phyloP scores from a whole-genome alignment of 2,113 vertebrate genomes.

The Loxodonta africana region DNA sequence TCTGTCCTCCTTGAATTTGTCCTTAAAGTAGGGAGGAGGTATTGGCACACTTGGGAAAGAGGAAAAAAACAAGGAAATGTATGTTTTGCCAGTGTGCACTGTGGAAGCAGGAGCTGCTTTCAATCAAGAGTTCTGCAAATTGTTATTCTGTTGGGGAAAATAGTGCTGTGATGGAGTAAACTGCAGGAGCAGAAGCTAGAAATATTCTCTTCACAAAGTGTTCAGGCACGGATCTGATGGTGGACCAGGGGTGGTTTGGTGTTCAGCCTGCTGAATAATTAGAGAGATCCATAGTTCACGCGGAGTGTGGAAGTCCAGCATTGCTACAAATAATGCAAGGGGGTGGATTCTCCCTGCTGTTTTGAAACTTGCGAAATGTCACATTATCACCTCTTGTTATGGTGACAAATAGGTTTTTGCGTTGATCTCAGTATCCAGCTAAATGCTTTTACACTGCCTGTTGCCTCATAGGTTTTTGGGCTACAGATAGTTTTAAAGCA shows the following conservation, averaged over 20 bases:
- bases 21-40: background rate
- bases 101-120: background rate
- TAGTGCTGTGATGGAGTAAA: background rate
- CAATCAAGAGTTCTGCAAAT: background rate
- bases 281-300: slow-evolving; percentile 57
- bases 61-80: background rate
- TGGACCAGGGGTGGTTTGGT: background rate
- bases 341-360: slow-evolving; percentile 64
- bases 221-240: slow-evolving; percentile 8
- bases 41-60: background rate
- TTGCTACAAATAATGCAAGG: slow-evolving; percentile 62
- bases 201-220: background rate
- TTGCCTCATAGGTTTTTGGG: slow-evolving; percentile 44
- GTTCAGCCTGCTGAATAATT: slow-evolving; percentile 56
- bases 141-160: background rate
- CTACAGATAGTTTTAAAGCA: slow-evolving; percentile 56
- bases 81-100: background rate
- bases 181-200: background rate
- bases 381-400: slow-evolving; percentile 62
- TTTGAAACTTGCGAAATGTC: slow-evolving; percentile 79
- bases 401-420: slow-evolving; percentile 76
- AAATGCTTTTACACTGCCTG: slow-evolving; percentile 59
- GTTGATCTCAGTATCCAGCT: slow-evolving; percentile 67
- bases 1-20: background rate
- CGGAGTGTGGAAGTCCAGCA: slow-evolving; percentile 47